Evolutionary conservation across 2,888 invertebrate genomes (phyloP), one percentile per base, ranked within the genome.

Genomic region (Coremacera marginata): DNA sequence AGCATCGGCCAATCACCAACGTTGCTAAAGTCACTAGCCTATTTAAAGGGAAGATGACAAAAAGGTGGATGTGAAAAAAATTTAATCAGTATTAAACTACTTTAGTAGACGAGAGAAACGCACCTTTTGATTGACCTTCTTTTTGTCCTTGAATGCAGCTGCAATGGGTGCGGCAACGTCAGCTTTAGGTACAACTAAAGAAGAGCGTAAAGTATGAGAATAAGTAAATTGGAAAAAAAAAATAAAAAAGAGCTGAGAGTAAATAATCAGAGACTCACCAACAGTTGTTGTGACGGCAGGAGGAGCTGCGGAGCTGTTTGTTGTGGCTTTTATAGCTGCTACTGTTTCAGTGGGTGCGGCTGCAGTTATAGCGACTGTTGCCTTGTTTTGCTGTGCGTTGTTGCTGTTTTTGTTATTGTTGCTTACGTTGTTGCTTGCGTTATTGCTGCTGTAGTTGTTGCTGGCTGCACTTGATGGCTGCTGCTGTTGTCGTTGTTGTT

Each of bases 1-100:
- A 97, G 91, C 82, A 96, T 94, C 84, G 98, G 97, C 97, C 97
- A 98, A 90, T 97, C 97, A 82, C 95, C 94, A 84, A 95, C 95
- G 90, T 96, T 95, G 82, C 94, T 93, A 90, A 97, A 95, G 90
- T 95, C 95, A 88, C 95, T 95, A 81, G 95, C 95, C 96, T 96
- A 91, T 7, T 90, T 44, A 14, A 7, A 2, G 8, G 11, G 44
- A 14, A 14, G 14, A 11, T 7, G 14, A 44, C 2, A 44, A n/a
- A 44, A 3, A 44, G 11, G 14, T 2, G 31, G 22, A n/a, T 31
- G 25, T 7, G 4, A 14, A 67, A 67, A 67, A 22, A 19, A 3
- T 19, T 8, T 31, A 31, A 31, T 14, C 25, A 34, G 7, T 34
- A 16, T 3, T 2, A n/a, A 9, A 34, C 16, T 14, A 5, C 19